phyloP scores from a whole-genome alignment of 2,888 invertebrate genomes.

The Caenorhabditis virilis region DNA sequence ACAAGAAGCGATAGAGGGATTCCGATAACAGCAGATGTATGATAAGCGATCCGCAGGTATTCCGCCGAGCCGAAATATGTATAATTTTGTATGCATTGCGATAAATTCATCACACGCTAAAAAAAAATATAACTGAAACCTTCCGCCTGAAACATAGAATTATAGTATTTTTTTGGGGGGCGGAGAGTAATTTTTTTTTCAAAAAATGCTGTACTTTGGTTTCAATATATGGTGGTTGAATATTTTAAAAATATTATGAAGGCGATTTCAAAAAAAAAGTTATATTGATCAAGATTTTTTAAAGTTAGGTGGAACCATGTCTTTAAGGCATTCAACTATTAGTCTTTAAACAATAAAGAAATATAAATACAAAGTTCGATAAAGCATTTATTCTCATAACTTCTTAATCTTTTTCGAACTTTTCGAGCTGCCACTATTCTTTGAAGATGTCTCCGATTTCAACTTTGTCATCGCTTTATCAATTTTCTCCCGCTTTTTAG shows the following conservation, averaged over 20 bases:
- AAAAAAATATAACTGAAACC: no score
- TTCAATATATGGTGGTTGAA: neutral
- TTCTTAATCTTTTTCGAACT: no score
- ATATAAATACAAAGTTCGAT: no score
- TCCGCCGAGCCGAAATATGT: conserved; percentile 12
- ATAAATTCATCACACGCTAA: no score
- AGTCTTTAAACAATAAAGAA: no score
- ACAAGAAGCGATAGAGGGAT: conserved; percentile 19
- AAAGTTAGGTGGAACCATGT: no score
- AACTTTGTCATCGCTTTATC: neutral
- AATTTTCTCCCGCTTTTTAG: neutral
- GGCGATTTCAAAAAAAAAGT: neutral
- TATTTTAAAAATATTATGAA: neutral
- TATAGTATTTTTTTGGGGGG: neutral
- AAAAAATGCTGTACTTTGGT: neutral
- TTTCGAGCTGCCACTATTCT: no score
- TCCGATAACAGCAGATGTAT: conserved; percentile 10
- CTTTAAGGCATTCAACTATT: no score
- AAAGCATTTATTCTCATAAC: no score
- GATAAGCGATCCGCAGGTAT: conserved; percentile 19
- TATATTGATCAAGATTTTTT: no score
- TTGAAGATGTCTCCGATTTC: no score
- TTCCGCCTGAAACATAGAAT: neutral
- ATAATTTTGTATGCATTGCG: no score
- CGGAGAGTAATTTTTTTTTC: neutral